Base-by-base conservation (phyloP, 2,113 vertebrate genomes). In the Paracanthobrama guichenoti region DNA sequence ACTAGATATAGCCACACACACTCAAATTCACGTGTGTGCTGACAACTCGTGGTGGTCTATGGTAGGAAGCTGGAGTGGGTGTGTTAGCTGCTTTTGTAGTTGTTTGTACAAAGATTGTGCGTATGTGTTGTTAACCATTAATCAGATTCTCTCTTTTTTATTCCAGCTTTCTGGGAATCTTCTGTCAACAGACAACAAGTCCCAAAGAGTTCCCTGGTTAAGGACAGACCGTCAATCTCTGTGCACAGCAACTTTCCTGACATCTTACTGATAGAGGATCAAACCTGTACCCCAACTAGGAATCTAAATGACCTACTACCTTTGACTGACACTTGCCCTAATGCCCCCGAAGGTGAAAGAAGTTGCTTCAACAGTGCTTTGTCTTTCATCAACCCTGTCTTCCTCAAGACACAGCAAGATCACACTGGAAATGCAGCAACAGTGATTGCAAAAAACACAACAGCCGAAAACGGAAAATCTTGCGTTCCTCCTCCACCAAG, bases 301-400 rank as follows among this genome's bases (percentile, higher is more conserved):
- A 75, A 75, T 26, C 48, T 53, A 31, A 28, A 35, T 28, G 14
- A 4, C 2, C 28, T 93, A 95, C 83, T 22, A 55, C 53, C 18
- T 55, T 18, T 90, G 92, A 84, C 92, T 92, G 80, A 93, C 95
- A 81, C 93, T 91, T 0, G 95, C 95, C 89, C 91, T 90, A 35
- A 94, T 85, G 92, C 94, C 81, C 94, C 93, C 0, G 94, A 94
- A 86, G 91, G 93, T 90, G 95, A 96, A 91, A 95, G 94, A 42
- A 92, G 94, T 92, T 94, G 95, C 89, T 95, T 94, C 92, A 95
- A 94, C 18, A 93, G 94, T 85, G 95, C 97, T 0, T 91, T 97
- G 89, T 98, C 97, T 90, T 97, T 98, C n/a, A 94, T 97, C 87
- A 97, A 96, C 91, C 97, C 97, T 1, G 94, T 97, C 60, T 98